Percentiles rank a stretch among this genome's conserved stretches.
Evolutionary conservation across 2,797 vertebrate genomes (phyloP).

Genomic region (Sebastes nivosus): DNA sequence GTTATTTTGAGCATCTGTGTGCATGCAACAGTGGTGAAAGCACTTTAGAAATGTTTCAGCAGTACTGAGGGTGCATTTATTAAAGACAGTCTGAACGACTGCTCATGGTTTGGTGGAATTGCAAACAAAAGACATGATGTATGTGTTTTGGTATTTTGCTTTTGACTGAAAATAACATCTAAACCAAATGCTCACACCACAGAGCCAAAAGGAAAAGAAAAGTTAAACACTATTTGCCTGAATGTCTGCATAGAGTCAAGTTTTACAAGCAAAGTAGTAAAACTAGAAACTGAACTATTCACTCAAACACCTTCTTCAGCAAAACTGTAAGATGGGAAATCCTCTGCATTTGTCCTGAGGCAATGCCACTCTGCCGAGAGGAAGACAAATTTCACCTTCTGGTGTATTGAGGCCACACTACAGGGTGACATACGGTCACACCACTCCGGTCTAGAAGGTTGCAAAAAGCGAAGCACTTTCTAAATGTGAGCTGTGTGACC

Average conservation of each 20-base stretch:
- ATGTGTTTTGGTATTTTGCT: not conserved
- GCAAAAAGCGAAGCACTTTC: not conserved
- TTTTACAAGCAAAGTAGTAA: not conserved
- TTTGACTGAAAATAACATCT: not conserved
- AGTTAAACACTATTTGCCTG: not conserved
- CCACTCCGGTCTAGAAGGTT: not conserved
- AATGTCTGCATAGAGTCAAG: not conserved
- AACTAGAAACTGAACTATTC: not conserved
- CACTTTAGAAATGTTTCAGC: not conserved
- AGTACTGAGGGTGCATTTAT: not conserved
- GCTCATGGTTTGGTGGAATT: not conserved
- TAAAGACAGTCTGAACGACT: not conserved
- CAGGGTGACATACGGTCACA: not conserved
- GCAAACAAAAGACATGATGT: not conserved
- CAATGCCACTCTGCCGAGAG: not conserved
- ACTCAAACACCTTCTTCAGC: not conserved
- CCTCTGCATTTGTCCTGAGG: not conserved
- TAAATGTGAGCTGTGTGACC: not conserved
- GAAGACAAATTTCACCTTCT: not conserved
- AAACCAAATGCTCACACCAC: not conserved
- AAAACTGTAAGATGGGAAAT: not conserved
- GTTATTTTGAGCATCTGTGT: constrained; percentile 35
- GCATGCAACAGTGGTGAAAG: not conserved
- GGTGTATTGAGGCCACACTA: not conserved
- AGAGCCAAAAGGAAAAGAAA: not conserved